Percentiles rank a stretch among this genome's conserved stretches.
Conservation (phyloP, 2,113 vertebrate species). For the Cisticola juncidis region DNA sequence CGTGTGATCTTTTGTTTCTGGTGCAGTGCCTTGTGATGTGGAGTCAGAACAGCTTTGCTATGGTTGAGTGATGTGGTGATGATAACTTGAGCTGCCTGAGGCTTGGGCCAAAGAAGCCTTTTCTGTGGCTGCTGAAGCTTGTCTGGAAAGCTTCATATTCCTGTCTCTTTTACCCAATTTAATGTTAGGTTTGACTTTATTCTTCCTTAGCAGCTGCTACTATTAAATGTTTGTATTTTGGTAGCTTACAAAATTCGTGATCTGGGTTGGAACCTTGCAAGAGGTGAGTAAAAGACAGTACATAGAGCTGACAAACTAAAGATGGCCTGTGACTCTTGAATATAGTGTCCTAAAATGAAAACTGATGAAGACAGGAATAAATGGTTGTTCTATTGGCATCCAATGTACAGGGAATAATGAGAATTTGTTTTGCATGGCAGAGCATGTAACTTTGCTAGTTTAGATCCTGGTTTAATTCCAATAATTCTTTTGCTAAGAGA, state of each 20-base stretch:
- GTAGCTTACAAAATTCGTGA: slow-evolving; percentile 65
- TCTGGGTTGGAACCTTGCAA: slow-evolving; percentile 41
- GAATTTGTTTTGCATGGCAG: slow-evolving; percentile 39
- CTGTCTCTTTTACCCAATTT: not conserved
- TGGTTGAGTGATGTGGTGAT: slow-evolving; percentile 1
- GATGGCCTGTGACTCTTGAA: slow-evolving; percentile 6
- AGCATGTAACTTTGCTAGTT: slow-evolving; percentile 33
- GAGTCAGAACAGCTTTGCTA: slow-evolving; percentile 24
- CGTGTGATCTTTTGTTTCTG: not conserved
- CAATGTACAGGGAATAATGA: not conserved
- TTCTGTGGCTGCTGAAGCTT: slow-evolving; percentile 13
- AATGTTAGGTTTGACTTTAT: slow-evolving; percentile 19
- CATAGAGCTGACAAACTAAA: slow-evolving; percentile 20
- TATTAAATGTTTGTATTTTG: slow-evolving; percentile 69
- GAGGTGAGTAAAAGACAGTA: slow-evolving; percentile 49
- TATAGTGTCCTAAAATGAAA: not conserved
- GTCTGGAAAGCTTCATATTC: not conserved
- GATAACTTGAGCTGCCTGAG: slow-evolving; percentile 15
- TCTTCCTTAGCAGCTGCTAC: slow-evolving; percentile 44
- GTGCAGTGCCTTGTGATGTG: not conserved
- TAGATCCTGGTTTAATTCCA: not conserved
- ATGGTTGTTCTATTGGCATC: not conserved
- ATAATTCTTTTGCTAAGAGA: not conserved
- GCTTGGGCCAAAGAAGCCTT: not conserved
- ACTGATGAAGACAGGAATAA: not conserved